Conservation (phyloP, 2,113 vertebrate species). For the Euleptes europaea region DNA sequence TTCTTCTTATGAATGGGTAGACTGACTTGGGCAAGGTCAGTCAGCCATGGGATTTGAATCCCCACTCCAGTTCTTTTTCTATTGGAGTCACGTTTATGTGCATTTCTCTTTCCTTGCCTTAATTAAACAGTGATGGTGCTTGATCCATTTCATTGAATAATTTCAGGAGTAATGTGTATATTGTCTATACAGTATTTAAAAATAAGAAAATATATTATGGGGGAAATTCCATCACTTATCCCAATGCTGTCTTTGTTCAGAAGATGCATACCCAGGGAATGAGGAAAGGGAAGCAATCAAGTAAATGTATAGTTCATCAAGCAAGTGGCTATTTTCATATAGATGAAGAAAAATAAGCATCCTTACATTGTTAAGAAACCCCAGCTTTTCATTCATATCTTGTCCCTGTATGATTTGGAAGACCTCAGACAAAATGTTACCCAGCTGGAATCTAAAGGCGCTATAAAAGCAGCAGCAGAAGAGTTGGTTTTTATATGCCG, state of each 20-base stretch:
- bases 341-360: background rate
- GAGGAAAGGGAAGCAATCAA: background rate
- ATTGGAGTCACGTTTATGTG: too few relatives aligned
- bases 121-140: background rate
- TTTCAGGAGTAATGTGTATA: background rate
- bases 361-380: rapidly evolving
- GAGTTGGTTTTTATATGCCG: too few relatives aligned
- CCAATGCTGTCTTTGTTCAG: background rate
- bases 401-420: background rate
- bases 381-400: background rate
- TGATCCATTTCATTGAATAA: background rate
- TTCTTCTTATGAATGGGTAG: background rate
- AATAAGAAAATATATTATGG: background rate
- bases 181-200: background rate
- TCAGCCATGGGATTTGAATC: too few relatives aligned
- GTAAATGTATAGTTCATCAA: background rate
- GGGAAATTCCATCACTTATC: background rate
- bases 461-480: background rate
- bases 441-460: background rate
- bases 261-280: too few relatives aligned
- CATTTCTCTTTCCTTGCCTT: background rate
- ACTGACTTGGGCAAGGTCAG: background rate
- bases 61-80: background rate
- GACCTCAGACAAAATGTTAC: background rate
- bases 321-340: background rate